Evolutionary conservation across 2,888 invertebrate genomes (phyloP).

Genomic region (Meliscaeva auricollis): DNA sequence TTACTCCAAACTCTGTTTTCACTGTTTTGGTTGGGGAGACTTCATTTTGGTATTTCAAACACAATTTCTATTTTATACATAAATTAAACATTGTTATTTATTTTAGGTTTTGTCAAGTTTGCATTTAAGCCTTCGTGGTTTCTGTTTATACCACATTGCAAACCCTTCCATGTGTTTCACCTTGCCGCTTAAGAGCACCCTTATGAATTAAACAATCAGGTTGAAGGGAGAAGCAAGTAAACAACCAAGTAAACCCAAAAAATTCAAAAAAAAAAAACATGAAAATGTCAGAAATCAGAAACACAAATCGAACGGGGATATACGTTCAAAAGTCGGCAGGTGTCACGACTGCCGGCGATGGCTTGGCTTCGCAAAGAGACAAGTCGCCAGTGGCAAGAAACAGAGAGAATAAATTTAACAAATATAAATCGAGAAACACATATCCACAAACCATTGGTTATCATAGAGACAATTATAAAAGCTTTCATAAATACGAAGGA

Average conservation of each 20-base stretch:
- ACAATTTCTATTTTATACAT: no score
- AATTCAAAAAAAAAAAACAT: conserved; percentile 35
- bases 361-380: conserved; percentile 57
- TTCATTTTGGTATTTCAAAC: no score
- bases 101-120: neutral
- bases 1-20: neutral
- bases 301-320: conserved; percentile 62
- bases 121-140: neutral
- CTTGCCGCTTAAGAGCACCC: conserved; percentile 3
- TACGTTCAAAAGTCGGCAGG: conserved; percentile 68
- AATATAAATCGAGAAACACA: no score
- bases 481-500: no score
- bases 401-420: neutral
- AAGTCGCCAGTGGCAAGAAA: conserved; percentile 66
- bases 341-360: conserved; percentile 69
- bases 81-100: neutral
- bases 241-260: conserved; percentile 60
- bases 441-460: no score
- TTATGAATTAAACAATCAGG: neutral
- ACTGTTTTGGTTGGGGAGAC: neutral
- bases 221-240: neutral
- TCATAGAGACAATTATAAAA: no score
- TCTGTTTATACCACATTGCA: neutral
- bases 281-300: conserved; percentile 34
- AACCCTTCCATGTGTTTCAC: conserved; percentile 21